Percentiles rank a stretch among this genome's conserved stretches.
phyloP scores from a whole-genome alignment of 2,113 vertebrate genomes.

The Carassius gibelio region DNA sequence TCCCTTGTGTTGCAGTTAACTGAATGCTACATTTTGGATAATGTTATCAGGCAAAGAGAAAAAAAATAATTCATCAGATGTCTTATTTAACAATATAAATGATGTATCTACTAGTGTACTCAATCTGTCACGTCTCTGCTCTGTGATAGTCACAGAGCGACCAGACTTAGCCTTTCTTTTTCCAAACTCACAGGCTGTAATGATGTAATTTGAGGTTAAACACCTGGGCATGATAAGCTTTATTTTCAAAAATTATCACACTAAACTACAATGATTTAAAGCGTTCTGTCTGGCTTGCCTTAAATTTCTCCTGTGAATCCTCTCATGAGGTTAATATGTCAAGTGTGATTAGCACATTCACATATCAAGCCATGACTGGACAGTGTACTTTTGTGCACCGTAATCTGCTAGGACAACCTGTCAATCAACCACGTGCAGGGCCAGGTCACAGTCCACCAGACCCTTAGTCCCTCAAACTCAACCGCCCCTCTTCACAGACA shows the following conservation, averaged over 20 bases:
- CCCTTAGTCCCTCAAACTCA: background rate
- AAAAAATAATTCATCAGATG: background rate
- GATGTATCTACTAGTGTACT: background rate
- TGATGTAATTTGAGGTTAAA: constrained; percentile 29
- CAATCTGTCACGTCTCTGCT: background rate
- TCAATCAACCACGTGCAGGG: background rate
- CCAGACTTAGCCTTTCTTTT: constrained; percentile 7
- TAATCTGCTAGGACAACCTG: background rate
- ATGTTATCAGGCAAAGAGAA: background rate
- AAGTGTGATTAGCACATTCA: constrained; percentile 23
- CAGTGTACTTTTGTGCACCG: background rate
- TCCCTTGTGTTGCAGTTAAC: background rate
- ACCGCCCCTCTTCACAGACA: background rate
- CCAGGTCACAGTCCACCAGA: background rate
- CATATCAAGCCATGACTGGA: constrained; percentile 7
- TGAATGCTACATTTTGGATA: background rate
- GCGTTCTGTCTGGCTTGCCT: background rate
- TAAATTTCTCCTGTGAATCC: constrained; percentile 11
- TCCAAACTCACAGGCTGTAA: constrained; percentile 34
- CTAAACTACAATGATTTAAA: background rate
- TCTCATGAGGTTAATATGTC: constrained; percentile 20
- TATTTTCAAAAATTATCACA: constrained; percentile 8
- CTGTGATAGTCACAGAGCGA: background rate
- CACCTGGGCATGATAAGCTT: background rate
- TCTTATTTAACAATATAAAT: background rate